Evolutionary conservation across 1,140 invertebrate species (phyloP).

Genomic region (Caenorhabditis briggsae): DNA sequence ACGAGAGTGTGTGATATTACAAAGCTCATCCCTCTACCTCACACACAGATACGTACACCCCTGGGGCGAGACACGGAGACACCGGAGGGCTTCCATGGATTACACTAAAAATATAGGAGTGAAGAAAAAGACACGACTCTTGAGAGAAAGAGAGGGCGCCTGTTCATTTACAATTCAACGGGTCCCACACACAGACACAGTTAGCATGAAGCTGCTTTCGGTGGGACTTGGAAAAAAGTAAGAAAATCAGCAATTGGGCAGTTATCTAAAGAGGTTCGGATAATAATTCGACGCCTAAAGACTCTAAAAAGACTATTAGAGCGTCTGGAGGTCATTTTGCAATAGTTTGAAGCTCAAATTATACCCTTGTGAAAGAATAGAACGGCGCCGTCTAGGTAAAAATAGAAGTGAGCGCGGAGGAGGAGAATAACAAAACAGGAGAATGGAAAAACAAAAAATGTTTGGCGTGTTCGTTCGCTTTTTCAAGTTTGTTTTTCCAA

Average conservation of each 20-base stretch:
- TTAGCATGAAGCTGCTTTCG: too few relatives aligned
- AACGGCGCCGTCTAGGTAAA: not conserved
- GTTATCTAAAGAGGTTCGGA: too few relatives aligned
- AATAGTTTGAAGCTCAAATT: not conserved
- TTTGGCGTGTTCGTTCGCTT: not conserved
- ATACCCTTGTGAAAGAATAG: not conserved
- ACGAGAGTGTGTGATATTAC: too few relatives aligned
- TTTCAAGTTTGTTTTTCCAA: conserved; percentile 25
- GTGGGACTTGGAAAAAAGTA: not conserved
- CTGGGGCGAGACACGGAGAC: conserved; percentile 7
- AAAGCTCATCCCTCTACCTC: too few relatives aligned
- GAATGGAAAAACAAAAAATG: conserved; percentile 10
- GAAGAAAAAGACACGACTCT: too few relatives aligned
- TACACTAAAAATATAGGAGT: conserved; percentile 26
- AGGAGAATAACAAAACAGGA: not conserved
- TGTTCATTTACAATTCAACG: conserved; percentile 53
- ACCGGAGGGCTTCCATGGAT: conserved; percentile 8
- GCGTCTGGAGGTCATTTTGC: too few relatives aligned
- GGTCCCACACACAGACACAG: not conserved
- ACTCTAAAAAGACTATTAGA: too few relatives aligned
- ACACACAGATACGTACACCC: conserved; percentile 10
- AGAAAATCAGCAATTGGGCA: not conserved
- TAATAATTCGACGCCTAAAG: too few relatives aligned
- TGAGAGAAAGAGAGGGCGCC: not conserved
- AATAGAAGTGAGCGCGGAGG: not conserved